Percentiles rank a stretch among this genome's conserved stretches.
Conservation (phyloP, 2,797 vertebrate species). For the Trachurus trachurus region DNA sequence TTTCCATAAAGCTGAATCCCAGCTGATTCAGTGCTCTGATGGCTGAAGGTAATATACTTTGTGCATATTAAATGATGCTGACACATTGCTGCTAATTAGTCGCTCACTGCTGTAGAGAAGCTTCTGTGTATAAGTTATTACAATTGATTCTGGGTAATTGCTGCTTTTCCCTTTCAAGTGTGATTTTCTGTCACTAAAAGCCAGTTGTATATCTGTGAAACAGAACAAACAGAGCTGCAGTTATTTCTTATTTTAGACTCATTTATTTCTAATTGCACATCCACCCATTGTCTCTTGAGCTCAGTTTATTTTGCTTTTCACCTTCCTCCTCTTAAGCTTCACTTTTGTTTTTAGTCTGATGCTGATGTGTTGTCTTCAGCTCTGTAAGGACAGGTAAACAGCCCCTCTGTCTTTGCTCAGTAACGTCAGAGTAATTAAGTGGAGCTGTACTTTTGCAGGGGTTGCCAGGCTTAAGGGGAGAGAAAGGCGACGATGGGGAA, state of each 20-base stretch:
- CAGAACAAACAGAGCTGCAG: neutral
- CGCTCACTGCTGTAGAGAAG: neutral
- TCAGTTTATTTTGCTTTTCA: neutral
- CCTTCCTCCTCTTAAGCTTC: constrained; percentile 14
- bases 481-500: constrained; percentile 97
- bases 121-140: neutral
- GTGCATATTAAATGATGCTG: neutral
- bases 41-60: neutral
- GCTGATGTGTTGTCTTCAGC: constrained; percentile 7
- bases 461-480: constrained; percentile 96
- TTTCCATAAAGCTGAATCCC: too few species aligned
- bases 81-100: neutral
- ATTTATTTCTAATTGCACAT: constrained; percentile 5
- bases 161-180: neutral
- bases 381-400: constrained; percentile 2
- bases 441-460: constrained; percentile 93
- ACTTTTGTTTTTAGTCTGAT: neutral
- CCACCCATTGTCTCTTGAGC: constrained; percentile 4
- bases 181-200: neutral
- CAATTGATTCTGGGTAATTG: neutral
- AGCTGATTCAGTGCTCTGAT: too few species aligned
- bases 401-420: constrained; percentile 17
- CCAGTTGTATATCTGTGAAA: neutral
- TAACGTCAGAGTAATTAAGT: constrained; percentile 66
- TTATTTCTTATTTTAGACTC: neutral